Evolutionary conservation across 2,113 vertebrate genomes (phyloP), one percentile per base, ranked within the genome.

Genomic region (Odontophorus gujanensis): DNA sequence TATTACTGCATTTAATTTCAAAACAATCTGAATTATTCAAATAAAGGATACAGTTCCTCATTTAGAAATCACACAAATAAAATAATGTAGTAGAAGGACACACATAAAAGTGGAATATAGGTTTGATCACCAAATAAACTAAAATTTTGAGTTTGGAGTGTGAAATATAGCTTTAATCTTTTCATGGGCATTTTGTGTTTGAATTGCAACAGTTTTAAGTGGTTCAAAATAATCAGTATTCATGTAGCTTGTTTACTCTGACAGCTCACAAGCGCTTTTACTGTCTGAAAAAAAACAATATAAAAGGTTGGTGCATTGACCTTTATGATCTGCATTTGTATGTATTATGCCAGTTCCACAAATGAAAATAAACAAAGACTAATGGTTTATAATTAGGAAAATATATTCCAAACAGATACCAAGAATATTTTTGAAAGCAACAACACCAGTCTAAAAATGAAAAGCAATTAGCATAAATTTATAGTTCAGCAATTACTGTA

Each of bases 161-260:
- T 71, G 57, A 94, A 87, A 89, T 50, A 83, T 0, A 62, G 20
- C 83, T 82, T 91, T 74, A 22, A 62, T 76, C 7, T 76, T 50
- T 87, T 90, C 74, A 91, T 42, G 14, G 10, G 45, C 51, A 89
- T 57, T 94, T 92, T 87, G 24, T 69, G 77, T 77, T 90, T 87
- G 14, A 89, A 61, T 72, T 89, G 47, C 7, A 71, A 57, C 6
- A 90, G n/a, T 48, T 66, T 84, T 15, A 24, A 65, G 59, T 53
- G 22, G 91, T 50, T 79, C 19, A 65, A 91, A 90, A 87, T 42
- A 62, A 90, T 69, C 62, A 78, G 42, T 86, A 94, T 79, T 87
- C 42, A 80, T 32, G 19, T 36, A 59, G n/a, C 30, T 57, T 78
- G 32, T 55, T 87, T 69, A 89, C 25, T 76, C 36, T 90, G 58